Percentiles rank a stretch among this genome's conserved stretches.
Conservation (phyloP, 2,888 invertebrate genomes). For the Yponomeuta cagnagella region DNA sequence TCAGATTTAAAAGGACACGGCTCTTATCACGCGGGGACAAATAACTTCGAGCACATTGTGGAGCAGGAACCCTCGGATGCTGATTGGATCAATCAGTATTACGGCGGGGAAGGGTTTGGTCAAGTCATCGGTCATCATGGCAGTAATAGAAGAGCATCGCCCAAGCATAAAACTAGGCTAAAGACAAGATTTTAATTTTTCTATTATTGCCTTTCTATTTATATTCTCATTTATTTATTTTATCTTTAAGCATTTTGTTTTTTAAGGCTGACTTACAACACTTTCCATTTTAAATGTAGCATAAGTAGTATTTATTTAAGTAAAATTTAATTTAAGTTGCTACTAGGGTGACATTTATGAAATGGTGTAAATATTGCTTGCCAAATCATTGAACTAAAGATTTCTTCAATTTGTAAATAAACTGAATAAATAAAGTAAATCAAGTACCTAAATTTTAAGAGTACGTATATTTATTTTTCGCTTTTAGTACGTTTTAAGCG, state of each 20-base stretch:
- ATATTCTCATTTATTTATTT: neutral
- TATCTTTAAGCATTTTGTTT: neutral
- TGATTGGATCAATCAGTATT: constrained; percentile 32
- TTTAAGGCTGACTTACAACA: too few species aligned
- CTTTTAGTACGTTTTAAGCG: too few species aligned
- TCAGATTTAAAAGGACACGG: neutral
- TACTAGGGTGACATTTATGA: too few species aligned
- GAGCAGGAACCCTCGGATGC: constrained; percentile 30
- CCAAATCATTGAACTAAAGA: too few species aligned
- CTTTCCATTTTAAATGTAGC: too few species aligned
- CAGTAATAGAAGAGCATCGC: neutral
- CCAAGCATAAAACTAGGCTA: neutral
- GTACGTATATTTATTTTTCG: too few species aligned
- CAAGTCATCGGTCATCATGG: neutral
- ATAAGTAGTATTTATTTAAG: too few species aligned
- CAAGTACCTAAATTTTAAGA: neutral
- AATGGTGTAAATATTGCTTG: too few species aligned
- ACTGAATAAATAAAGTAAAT: neutral
- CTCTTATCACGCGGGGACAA: neutral
- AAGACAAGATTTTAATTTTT: neutral
- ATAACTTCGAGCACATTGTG: constrained; percentile 11
- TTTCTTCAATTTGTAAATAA: neutral
- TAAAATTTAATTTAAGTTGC: too few species aligned
- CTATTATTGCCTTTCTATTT: neutral
- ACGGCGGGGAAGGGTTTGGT: constrained; percentile 21